These are phyloP conservation scores for Neodiprion lecontei DNA, from an alignment of 1,140 invertebrate species.

Conservation along the genomic window DNA sequence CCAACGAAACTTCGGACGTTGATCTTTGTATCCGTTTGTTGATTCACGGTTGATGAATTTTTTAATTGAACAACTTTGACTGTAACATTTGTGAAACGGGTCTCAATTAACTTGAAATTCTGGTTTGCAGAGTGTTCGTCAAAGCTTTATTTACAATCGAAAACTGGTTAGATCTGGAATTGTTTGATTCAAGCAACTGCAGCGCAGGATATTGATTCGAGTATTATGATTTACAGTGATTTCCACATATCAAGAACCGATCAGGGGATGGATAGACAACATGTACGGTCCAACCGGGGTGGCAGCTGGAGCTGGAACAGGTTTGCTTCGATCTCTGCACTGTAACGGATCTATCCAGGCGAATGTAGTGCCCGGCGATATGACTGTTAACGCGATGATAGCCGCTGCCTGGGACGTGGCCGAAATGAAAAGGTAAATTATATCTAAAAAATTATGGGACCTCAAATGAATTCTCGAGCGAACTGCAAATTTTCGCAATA, in stretches of 20 bases:
- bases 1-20: too few relatives aligned
- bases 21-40: too few relatives aligned
- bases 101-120: not conserved
- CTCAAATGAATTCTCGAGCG: too few relatives aligned
- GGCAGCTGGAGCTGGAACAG: constrained; percentile 75
- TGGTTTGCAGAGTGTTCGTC: not conserved
- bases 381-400: constrained; percentile 80
- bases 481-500: not conserved
- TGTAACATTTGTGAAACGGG: too few relatives aligned
- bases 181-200: too few relatives aligned
- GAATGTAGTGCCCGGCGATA: constrained; percentile 87
- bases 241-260: constrained; percentile 63
- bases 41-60: too few relatives aligned
- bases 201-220: too few relatives aligned
- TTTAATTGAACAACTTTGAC: too few relatives aligned
- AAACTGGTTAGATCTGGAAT: too few relatives aligned
- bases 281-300: constrained; percentile 88
- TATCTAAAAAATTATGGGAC: too few relatives aligned
- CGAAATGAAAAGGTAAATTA: constrained; percentile 43
- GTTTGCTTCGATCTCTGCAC: constrained; percentile 76
- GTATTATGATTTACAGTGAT: constrained; percentile 55
- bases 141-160: too few relatives aligned
- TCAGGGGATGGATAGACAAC: constrained; percentile 84
- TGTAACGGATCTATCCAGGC: constrained; percentile 66
- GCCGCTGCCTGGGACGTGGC: constrained; percentile 77